phyloP scores from a whole-genome alignment of 2,888 invertebrate species.

The Tenthredo distinguenda region DNA sequence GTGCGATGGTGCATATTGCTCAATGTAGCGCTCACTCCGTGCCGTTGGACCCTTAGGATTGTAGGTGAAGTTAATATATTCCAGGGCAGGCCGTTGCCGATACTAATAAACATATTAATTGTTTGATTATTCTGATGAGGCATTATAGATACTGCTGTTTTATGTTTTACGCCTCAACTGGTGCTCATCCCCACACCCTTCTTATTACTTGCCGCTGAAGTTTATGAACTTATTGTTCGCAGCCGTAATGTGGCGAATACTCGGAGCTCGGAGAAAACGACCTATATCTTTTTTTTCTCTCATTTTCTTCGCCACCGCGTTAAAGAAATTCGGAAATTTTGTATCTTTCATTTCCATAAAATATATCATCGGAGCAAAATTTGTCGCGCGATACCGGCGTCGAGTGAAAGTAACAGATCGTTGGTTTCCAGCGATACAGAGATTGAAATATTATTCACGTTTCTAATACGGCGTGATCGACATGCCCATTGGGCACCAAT shows the following conservation, averaged over 20 bases:
- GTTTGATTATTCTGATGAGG: conserved; percentile 71
- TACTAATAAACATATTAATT: conserved; percentile 74
- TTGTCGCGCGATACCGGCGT: neutral
- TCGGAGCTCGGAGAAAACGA: neutral
- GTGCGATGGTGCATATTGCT: conserved; percentile 49
- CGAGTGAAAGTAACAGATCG: conserved; percentile 9
- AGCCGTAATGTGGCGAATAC: conserved; percentile 25
- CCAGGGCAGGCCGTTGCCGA: conserved; percentile 68
- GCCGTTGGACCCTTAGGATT: conserved; percentile 53
- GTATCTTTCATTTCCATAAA: neutral
- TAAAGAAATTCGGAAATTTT: neutral
- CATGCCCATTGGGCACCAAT: conserved; percentile 51
- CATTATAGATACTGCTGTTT: conserved; percentile 66
- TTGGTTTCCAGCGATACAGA: conserved; percentile 26
- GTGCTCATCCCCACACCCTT: conserved; percentile 60
- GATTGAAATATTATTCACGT: conserved; percentile 47
- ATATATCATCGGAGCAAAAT: neutral
- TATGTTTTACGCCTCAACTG: conserved; percentile 64
- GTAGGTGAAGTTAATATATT: conserved; percentile 65
- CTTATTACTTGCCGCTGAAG: conserved; percentile 56
- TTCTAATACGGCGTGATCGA: conserved; percentile 41
- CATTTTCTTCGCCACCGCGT: neutral
- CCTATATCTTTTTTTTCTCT: neutral
- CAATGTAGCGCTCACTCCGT: conserved; percentile 56
- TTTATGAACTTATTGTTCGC: conserved; percentile 59